These are phyloP conservation scores for Australoheros facetus DNA, from an alignment of 2,797 vertebrate species.

Conservation along the genomic window DNA sequence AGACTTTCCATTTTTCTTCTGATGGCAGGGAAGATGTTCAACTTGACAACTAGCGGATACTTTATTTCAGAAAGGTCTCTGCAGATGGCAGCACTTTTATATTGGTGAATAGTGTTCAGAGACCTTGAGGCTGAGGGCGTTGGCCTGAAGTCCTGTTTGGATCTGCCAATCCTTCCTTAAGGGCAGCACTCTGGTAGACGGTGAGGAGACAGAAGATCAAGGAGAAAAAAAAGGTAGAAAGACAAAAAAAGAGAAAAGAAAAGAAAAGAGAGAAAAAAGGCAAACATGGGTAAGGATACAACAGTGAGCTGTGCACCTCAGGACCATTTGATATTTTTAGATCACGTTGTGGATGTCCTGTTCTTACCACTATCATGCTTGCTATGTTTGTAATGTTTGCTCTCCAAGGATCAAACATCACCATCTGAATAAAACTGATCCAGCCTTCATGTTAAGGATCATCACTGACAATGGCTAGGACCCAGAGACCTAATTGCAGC, in stretches of 20 bases:
- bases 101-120: slow-evolving; percentile 93
- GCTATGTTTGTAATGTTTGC: neutral
- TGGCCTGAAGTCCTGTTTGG: slow-evolving; percentile 90
- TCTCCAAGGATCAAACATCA: neutral
- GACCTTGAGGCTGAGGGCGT: slow-evolving; percentile 96
- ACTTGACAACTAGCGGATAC: neutral
- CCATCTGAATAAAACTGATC: neutral
- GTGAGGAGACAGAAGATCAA: neutral
- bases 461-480: neutral
- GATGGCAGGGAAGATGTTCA: slow-evolving; percentile 7
- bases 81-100: slow-evolving; percentile 80
- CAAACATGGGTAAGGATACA: neutral
- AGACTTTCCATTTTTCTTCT: neutral
- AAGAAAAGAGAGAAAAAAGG: neutral
- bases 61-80: slow-evolving; percentile 58
- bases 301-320: slow-evolving; percentile 1
- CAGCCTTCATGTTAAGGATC: neutral
- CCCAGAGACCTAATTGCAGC: neutral
- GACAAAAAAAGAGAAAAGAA: neutral
- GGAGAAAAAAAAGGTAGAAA: neutral
- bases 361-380: neutral
- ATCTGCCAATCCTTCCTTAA: slow-evolving; percentile 88
- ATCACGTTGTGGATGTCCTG: neutral
- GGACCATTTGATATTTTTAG: neutral
- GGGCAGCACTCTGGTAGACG: slow-evolving; percentile 84